Percentiles rank a stretch among this genome's conserved stretches.
These are phyloP conservation scores for Neodon shergylaensis DNA, from an alignment of 2,113 vertebrate genomes.

Conservation along the genomic window DNA sequence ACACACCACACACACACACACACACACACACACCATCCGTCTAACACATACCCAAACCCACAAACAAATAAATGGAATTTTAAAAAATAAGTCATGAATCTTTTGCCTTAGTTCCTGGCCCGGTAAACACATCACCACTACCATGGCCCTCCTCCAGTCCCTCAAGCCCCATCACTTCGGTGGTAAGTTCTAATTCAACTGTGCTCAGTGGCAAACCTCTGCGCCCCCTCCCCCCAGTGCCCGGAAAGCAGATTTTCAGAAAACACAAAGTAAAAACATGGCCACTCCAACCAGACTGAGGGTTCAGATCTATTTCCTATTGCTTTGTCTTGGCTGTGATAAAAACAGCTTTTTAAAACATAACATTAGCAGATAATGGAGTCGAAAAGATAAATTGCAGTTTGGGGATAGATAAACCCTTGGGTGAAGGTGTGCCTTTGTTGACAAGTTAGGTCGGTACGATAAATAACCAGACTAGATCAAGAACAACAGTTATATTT, in stretches of 20 bases:
- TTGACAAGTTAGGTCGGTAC: too few relatives aligned
- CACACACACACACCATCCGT: background rate
- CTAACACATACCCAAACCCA: background rate
- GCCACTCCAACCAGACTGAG: background rate
- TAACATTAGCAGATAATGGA: background rate
- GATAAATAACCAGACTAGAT: too few relatives aligned
- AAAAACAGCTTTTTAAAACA: background rate
- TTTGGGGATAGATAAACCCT: background rate
- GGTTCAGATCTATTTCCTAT: background rate
- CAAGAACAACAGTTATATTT: too few relatives aligned
- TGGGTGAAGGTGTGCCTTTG: background rate
- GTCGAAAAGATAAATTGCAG: background rate
- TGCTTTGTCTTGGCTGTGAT: background rate
- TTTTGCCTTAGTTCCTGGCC: background rate
- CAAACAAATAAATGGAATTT: background rate
- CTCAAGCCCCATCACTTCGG: background rate
- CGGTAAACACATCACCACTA: fast-evolving
- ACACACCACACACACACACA: background rate
- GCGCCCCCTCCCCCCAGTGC: background rate
- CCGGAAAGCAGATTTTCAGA: background rate
- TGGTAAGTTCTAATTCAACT: background rate
- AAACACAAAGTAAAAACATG: background rate
- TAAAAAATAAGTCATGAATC: background rate
- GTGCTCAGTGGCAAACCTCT: background rate
- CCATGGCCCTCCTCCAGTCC: fast-evolving